Evolutionary conservation across 2,888 invertebrate genomes (phyloP).

Genomic region (Zele albiditarsus): DNA sequence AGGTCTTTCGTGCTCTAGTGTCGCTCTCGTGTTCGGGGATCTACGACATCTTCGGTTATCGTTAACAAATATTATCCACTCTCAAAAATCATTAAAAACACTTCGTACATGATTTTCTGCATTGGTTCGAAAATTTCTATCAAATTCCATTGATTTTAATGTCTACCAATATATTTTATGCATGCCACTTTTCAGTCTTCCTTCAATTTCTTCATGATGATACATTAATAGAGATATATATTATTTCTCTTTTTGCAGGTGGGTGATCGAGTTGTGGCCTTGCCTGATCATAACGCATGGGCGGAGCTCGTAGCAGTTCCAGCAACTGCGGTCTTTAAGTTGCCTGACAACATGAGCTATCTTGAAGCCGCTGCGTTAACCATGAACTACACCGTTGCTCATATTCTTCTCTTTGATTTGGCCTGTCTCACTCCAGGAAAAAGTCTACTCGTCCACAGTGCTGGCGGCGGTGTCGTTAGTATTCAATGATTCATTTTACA

Average conservation of each 20-base stretch:
- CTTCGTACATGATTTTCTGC: too few species aligned
- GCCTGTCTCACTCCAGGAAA: constrained; percentile 86
- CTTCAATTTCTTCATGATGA: not conserved
- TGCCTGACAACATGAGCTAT: constrained; percentile 84
- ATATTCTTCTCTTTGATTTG: constrained; percentile 89
- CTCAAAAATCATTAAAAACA: not conserved
- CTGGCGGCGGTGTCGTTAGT: constrained; percentile 92
- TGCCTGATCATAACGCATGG: constrained; percentile 91
- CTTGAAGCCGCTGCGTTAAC: constrained; percentile 89
- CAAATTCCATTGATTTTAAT: not conserved
- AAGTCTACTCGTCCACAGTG: constrained; percentile 87
- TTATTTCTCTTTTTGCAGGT: constrained; percentile 74
- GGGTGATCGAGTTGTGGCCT: constrained; percentile 87
- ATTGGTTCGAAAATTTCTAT: not conserved
- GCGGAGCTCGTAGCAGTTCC: constrained; percentile 88
- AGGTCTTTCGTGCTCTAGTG: not conserved
- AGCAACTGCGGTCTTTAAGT: constrained; percentile 85
- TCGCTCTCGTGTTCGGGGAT: not conserved
- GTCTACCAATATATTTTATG: too few species aligned
- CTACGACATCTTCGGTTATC: constrained; percentile 6
- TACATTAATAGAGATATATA: not conserved
- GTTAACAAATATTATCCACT: not conserved
- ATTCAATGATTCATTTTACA: constrained; percentile 19
- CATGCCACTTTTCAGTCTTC: too few species aligned
- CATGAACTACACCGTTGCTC: constrained; percentile 90